Percentiles rank a stretch among this genome's conserved stretches.
phyloP scores from a whole-genome alignment of 23 tunicate genomes.

The Diplosoma virens region DNA sequence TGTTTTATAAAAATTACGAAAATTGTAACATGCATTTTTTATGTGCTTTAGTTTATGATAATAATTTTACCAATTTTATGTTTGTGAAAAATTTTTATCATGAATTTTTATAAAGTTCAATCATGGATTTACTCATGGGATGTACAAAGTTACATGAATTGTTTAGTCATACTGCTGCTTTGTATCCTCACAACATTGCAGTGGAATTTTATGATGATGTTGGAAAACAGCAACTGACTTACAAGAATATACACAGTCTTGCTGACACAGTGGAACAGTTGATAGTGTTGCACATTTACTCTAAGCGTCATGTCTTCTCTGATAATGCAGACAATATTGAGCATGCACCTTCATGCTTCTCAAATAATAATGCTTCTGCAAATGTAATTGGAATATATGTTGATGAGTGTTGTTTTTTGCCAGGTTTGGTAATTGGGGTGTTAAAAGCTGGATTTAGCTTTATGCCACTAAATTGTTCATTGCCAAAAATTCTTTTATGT shows the following conservation, averaged over 20 bases:
- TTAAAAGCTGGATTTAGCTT: constrained; percentile 39
- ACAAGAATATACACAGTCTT: neutral
- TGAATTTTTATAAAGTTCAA: no score
- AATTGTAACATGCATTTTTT: no score
- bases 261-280: neutral
- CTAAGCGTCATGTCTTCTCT: no score
- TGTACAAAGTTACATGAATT: constrained; percentile 3
- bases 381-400: constrained; percentile 36
- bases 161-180: neutral
- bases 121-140: neutral
- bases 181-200: constrained; percentile 7
- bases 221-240: neutral
- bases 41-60: no score
- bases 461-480: constrained; percentile 31
- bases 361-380: neutral
- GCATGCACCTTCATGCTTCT: no score
- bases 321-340: no score
- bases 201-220: constrained; percentile 27
- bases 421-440: constrained; percentile 39
- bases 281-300: neutral
- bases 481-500: neutral
- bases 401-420: constrained; percentile 15
- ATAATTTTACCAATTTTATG: no score
- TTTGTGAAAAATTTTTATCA: no score
- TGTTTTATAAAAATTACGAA: no score